Percentiles rank a stretch among this genome's conserved stretches.
phyloP scores from a whole-genome alignment of 2,888 invertebrate species.

The Idaea aversata region DNA sequence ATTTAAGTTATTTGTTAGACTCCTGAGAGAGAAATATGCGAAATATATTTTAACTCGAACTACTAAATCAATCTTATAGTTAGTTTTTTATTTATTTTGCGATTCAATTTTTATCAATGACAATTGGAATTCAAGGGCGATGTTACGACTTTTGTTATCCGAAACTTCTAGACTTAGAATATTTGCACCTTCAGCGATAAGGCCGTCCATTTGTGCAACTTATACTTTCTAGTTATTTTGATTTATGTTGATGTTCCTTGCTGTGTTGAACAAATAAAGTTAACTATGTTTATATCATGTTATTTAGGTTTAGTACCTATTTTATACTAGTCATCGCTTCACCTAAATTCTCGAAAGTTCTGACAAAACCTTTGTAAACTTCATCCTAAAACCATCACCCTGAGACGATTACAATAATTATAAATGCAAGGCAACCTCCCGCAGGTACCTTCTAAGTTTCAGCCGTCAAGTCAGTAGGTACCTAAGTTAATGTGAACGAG shows the following conservation, averaged over 20 bases:
- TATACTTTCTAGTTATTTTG: too few species aligned
- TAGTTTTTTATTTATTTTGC: neutral
- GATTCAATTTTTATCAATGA: too few species aligned
- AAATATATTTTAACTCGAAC: neutral
- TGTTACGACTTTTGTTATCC: too few species aligned
- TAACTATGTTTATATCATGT: too few species aligned
- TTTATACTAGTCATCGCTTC: neutral
- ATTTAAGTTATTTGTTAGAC: neutral
- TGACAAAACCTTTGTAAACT: neutral
- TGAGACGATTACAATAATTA: neutral
- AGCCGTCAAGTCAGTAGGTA: neutral
- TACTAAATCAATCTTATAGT: neutral
- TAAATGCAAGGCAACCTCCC: neutral
- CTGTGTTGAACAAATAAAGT: too few species aligned
- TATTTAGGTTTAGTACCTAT: too few species aligned
- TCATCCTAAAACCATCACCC: neutral
- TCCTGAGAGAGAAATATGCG: neutral
- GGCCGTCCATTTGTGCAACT: too few species aligned
- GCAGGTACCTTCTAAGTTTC: neutral
- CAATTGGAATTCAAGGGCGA: too few species aligned
- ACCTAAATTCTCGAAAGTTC: neutral
- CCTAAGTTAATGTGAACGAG: constrained; percentile 27
- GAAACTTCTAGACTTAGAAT: too few species aligned
- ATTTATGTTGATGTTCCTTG: too few species aligned
- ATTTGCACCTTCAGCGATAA: too few species aligned